These are phyloP conservation scores for Pangasius djambal DNA, from an alignment of 2,797 vertebrate genomes.

Conservation along the genomic window DNA sequence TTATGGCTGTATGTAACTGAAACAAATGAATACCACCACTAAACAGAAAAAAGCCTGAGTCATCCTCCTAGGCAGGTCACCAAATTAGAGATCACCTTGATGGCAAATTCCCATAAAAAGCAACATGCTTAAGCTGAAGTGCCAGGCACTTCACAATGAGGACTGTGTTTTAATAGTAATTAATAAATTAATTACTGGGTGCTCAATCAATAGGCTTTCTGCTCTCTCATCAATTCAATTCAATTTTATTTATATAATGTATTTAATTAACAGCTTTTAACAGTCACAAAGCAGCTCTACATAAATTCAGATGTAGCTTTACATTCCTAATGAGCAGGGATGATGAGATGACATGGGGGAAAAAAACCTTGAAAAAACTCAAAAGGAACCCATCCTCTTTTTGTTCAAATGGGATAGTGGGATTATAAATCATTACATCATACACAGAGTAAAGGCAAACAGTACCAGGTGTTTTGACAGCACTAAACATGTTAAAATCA, in stretches of 20 bases:
- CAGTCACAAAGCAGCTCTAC: neutral
- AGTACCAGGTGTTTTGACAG: neutral
- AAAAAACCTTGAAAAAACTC: neutral
- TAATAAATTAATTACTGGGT: neutral
- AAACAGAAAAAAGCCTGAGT: neutral
- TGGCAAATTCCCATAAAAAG: constrained; percentile 30
- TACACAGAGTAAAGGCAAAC: neutral
- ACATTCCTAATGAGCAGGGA: neutral
- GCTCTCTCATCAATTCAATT: neutral
- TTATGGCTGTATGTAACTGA: neutral
- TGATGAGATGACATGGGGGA: neutral
- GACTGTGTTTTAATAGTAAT: neutral
- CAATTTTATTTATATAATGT: neutral
- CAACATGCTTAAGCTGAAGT: constrained; percentile 9
- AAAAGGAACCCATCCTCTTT: neutral
- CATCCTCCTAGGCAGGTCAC: neutral
- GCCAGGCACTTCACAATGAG: constrained; percentile 3
- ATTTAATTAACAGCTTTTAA: neutral
- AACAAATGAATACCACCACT: neutral
- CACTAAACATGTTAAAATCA: neutral
- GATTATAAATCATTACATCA: neutral
- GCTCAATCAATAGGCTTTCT: neutral
- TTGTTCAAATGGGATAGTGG: neutral
- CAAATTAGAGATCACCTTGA: constrained; percentile 32
- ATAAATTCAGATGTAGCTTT: neutral